A percentile compares a stretch with the other conserved stretches of the same genome.
These are phyloP conservation scores for Tortricodes alternella DNA, from an alignment of 2,888 invertebrate species.

Conservation along the genomic window DNA sequence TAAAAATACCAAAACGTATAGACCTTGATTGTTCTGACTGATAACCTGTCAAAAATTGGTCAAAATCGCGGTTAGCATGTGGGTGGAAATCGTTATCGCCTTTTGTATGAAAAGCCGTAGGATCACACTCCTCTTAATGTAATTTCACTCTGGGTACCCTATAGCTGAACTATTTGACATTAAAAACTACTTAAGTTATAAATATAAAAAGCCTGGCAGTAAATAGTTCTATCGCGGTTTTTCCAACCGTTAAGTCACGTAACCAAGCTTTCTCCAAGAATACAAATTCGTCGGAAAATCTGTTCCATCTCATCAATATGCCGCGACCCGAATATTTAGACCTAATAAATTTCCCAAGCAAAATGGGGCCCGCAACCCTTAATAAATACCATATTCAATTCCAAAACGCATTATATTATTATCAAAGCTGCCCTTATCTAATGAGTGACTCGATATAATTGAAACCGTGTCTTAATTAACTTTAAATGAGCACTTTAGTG, in stretches of 20 bases:
- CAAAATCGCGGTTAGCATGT: too few species aligned
- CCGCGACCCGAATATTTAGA: slow-evolving; percentile 17
- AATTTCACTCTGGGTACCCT: too few species aligned
- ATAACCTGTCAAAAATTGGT: too few species aligned
- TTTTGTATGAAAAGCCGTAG: too few species aligned
- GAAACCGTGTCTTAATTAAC: neutral
- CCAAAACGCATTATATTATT: neutral
- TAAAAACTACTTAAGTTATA: too few species aligned
- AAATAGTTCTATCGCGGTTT: neutral
- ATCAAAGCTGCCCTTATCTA: too few species aligned
- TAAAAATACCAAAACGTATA: too few species aligned
- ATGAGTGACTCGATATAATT: neutral
- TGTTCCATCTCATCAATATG: slow-evolving; percentile 28
- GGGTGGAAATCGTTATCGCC: too few species aligned
- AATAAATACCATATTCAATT: slow-evolving; percentile 21
- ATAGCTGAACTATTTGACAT: too few species aligned
- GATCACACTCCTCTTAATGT: too few species aligned
- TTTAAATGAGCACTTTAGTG: neutral
- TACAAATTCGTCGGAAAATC: slow-evolving; percentile 15
- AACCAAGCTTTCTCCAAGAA: slow-evolving; percentile 9
- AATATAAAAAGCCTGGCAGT: neutral
- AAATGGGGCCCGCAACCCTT: slow-evolving; percentile 17
- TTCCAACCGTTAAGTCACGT: neutral
- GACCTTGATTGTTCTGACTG: too few species aligned
- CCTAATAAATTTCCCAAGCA: slow-evolving; percentile 19